Evolutionary conservation across 2,113 vertebrate genomes (phyloP).

Genomic region (Takifugu bimaculatus): DNA sequence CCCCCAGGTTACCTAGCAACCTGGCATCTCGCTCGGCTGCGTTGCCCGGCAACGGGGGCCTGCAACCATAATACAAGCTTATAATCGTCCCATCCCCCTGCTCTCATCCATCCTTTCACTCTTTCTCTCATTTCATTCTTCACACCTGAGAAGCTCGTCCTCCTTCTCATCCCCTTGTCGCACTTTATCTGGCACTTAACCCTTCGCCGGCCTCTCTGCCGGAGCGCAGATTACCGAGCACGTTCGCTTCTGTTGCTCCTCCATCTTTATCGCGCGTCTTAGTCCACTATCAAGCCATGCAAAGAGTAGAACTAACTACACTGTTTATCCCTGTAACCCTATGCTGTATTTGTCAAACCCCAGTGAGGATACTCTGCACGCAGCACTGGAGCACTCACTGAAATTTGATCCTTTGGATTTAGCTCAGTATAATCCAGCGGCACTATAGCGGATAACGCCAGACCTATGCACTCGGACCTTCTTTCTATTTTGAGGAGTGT

Average conservation of each 20-base stretch:
- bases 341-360: conserved; percentile 57
- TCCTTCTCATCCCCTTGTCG: conserved; percentile 44
- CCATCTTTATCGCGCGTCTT: conserved; percentile 31
- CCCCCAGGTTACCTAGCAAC: conserved; percentile 75
- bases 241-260: conserved; percentile 19
- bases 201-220: conserved; percentile 54
- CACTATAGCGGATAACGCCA: conserved; percentile 67
- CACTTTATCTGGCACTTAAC: conserved; percentile 57
- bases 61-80: conserved; percentile 65
- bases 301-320: conserved; percentile 57
- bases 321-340: conserved; percentile 59
- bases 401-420: conserved; percentile 72
- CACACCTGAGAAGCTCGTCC: conserved; percentile 72
- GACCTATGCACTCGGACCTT: conserved; percentile 66
- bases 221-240: conserved; percentile 39
- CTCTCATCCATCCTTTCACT: conserved; percentile 44
- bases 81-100: conserved; percentile 54
- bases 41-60: conserved; percentile 67
- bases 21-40: conserved; percentile 66
- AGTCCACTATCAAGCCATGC: conserved; percentile 41
- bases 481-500: conserved; percentile 63
- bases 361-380: conserved; percentile 45
- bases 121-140: conserved; percentile 64
- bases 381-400: conserved; percentile 62
- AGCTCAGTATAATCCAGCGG: conserved; percentile 66